These are phyloP conservation scores for Mactromeris polynyma DNA, from an alignment of 2,888 invertebrate genomes.

Conservation along the genomic window DNA sequence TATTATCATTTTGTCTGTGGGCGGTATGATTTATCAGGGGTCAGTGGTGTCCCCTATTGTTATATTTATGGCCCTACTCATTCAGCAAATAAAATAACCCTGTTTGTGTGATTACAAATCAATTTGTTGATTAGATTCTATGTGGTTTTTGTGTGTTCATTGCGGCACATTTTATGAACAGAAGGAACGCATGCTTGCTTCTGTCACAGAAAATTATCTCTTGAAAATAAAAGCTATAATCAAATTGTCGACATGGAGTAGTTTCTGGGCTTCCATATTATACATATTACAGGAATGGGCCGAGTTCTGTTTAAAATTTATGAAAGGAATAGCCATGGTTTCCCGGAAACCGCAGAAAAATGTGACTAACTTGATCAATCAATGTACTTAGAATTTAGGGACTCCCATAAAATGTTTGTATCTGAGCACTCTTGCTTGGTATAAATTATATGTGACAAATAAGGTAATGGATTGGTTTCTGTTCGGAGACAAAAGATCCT, in stretches of 20 bases:
- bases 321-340: not conserved
- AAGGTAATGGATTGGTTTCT: constrained; percentile 61
- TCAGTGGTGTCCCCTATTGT: constrained; percentile 65
- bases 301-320: not conserved
- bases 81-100: constrained; percentile 47
- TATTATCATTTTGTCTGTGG: constrained; percentile 59
- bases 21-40: constrained; percentile 65
- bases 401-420: constrained; percentile 64
- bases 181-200: constrained; percentile 21
- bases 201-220: constrained; percentile 26
- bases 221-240: constrained; percentile 62
- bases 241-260: constrained; percentile 42
- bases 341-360: constrained; percentile 24
- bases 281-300: constrained; percentile 47
- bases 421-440: constrained; percentile 40
- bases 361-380: constrained; percentile 66
- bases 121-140: constrained; percentile 54
- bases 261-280: constrained; percentile 55
- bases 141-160: constrained; percentile 51
- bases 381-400: constrained; percentile 54
- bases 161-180: constrained; percentile 1
- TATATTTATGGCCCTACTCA: constrained; percentile 51
- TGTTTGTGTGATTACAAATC: constrained; percentile 46
- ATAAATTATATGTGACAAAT: constrained; percentile 66
- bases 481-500: constrained; percentile 45